Base-by-base conservation (phyloP, 2,888 invertebrate genomes). In the Plebejus argus region DNA sequence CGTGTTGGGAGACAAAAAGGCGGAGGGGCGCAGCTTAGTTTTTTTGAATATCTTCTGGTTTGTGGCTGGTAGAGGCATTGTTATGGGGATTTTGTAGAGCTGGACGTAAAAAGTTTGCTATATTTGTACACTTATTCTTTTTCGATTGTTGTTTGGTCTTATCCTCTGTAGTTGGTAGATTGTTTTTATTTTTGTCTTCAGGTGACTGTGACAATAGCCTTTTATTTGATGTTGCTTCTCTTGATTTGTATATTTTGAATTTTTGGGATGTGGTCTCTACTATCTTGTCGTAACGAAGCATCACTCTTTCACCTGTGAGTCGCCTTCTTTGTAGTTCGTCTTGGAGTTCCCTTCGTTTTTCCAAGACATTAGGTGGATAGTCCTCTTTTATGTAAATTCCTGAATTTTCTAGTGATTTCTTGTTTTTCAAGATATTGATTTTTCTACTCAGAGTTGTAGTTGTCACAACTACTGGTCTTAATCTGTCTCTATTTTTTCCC, bases 1-100 rank as follows among this genome's bases (percentile, higher is more conserved):
- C 78, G 79, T 76, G 56, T 74, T 79, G 78, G 79, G 76, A 77
- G 78, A 8, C 20, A 10, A 45, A 58, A 75, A 61, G 76, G 33
- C 12, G 78, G 39, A 33, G 76, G 53, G 28, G 72, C 58, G 77
- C 74, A 71, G 66, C 58, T 66, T 45, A 53, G 58, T 39, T 6
- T 35, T 45, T 49, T 74, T 15, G 4, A 53, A 53, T 5, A 18
- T 53, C 53, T 53, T 53, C 53, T 18, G 15, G 18, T 53, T 53
- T 18, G 18, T 15, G 18, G 5, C 49, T 49, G 49, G 49, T 49
- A 49, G 49, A 49, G 49, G 49, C 49, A 35, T 35, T 35, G 35
- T 35, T 35, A 35, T 35, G 35, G 35, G 35, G 35, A 49, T 49
- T 49, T 15, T 12, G 49, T 15, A 49, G 49, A 49, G 49, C 49